Evolutionary conservation across 2,797 vertebrate genomes (phyloP).

Genomic region (Sebastes hubbsi): DNA sequence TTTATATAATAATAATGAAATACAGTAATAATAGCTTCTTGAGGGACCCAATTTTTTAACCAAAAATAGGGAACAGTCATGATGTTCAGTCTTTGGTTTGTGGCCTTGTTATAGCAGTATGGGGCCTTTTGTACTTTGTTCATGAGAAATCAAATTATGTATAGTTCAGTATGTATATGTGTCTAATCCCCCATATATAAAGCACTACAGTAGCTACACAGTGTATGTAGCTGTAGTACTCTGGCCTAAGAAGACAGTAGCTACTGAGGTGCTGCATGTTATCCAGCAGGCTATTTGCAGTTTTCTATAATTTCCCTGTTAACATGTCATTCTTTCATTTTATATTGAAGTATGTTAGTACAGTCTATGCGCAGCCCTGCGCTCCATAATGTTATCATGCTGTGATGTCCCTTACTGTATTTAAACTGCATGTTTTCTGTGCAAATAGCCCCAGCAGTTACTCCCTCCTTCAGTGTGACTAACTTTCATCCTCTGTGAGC

Average conservation of each 20-base stretch:
- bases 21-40: neutral
- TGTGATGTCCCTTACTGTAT: slow-evolving; percentile 26
- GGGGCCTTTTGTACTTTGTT: neutral
- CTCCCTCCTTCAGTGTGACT: slow-evolving; percentile 54
- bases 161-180: neutral
- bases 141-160: neutral
- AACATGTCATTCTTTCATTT: slow-evolving; percentile 19
- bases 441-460: slow-evolving; percentile 24
- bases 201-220: neutral
- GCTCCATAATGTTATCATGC: slow-evolving; percentile 29
- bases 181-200: neutral
- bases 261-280: neutral
- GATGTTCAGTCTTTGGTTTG: neutral
- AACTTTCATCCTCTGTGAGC: slow-evolving; percentile 64
- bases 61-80: neutral
- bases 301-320: slow-evolving; percentile 15
- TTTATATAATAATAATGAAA: neutral
- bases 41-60: neutral
- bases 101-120: neutral
- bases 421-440: slow-evolving; percentile 39
- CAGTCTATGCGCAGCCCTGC: neutral
- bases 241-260: neutral
- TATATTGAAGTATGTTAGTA: neutral
- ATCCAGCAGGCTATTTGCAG: neutral
- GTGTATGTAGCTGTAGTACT: neutral